phyloP scores from a whole-genome alignment of 2,113 vertebrate species.

The Sylvilagus bachmani region DNA sequence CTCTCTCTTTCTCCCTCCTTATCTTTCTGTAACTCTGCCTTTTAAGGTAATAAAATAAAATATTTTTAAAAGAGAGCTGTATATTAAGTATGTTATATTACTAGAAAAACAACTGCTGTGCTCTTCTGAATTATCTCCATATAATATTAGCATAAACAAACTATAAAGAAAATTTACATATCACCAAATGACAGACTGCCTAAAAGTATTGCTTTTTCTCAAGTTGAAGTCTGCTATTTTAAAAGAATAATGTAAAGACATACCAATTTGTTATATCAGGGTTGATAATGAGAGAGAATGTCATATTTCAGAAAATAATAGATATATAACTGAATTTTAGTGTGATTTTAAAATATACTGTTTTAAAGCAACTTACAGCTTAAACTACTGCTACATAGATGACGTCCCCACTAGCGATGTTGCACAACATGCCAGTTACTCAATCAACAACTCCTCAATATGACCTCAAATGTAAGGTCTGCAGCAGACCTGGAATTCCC shows the following conservation, averaged over 20 bases:
- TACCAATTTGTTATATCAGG: background rate
- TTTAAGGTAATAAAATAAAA: too few species aligned
- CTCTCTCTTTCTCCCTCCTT: too few species aligned
- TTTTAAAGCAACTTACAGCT: constrained; percentile 45
- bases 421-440: constrained; percentile 41
- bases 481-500: constrained; percentile 30
- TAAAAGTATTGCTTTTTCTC: background rate
- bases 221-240: background rate
- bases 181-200: background rate
- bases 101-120: background rate
- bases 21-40: too few species aligned
- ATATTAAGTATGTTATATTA: background rate
- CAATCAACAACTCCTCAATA: constrained; percentile 63
- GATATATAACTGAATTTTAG: background rate
- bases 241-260: background rate
- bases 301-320: background rate
- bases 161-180: background rate
- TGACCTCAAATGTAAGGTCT: constrained; percentile 56
- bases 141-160: background rate
- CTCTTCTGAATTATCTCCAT: background rate
- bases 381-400: background rate
- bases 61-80: background rate
- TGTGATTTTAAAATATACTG: constrained; percentile 31
- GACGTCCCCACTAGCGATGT: constrained; percentile 69
- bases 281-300: background rate